A percentile compares a stretch with the other conserved stretches of the same genome.
Conservation (phyloP, 2,888 invertebrate species). For the Doris montereyensis region DNA sequence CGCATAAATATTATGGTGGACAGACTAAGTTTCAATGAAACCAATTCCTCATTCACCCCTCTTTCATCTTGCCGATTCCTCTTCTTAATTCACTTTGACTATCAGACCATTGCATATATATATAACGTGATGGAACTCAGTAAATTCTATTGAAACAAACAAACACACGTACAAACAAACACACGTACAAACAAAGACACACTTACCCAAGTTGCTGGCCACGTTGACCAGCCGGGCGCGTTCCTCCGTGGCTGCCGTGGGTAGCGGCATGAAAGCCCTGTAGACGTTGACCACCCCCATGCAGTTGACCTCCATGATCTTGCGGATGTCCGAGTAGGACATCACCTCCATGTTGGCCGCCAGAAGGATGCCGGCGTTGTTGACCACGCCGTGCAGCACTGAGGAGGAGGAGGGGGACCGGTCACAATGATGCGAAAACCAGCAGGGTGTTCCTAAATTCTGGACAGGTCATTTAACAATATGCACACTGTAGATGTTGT, state of each 20-base stretch:
- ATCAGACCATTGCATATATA: too few relatives aligned
- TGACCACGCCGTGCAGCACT: constrained; percentile 64
- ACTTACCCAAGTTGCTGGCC: constrained; percentile 62
- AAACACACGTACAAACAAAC: too few relatives aligned
- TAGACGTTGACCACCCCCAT: constrained; percentile 59
- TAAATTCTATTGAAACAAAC: too few relatives aligned
- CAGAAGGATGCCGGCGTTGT: constrained; percentile 65
- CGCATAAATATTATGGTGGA: too few relatives aligned
- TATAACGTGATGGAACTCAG: too few relatives aligned
- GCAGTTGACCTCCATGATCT: constrained; percentile 61
- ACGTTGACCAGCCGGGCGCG: constrained; percentile 61
- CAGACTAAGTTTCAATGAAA: too few relatives aligned
- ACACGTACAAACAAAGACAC: too few relatives aligned
- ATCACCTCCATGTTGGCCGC: constrained; percentile 64
- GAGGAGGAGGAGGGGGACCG: not conserved
- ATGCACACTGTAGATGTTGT: not conserved
- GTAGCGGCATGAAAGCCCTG: constrained; percentile 60
- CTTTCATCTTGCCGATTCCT: too few relatives aligned
- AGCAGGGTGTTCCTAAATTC: too few relatives aligned
- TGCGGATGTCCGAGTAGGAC: constrained; percentile 55
- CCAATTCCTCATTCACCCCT: too few relatives aligned
- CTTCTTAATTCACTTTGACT: too few relatives aligned
- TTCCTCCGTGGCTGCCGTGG: constrained; percentile 15
- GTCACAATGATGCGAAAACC: not conserved
- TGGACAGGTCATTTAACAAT: not conserved